Evolutionary conservation across 2,888 invertebrate species (phyloP), one percentile per base, ranked within the genome.

Genomic region (Acleris holmiana): DNA sequence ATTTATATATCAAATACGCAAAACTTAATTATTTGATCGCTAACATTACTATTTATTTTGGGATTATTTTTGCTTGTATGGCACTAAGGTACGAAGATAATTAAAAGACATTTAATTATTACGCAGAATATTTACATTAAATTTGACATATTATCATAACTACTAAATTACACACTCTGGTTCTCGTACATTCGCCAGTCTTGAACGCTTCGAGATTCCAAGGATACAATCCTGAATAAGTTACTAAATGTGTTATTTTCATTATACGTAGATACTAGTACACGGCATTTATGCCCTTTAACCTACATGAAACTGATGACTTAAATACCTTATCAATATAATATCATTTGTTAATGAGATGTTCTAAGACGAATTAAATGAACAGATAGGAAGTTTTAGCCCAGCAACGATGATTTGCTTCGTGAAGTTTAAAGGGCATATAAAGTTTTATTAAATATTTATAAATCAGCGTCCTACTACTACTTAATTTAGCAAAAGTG

Each of bases 71-170:
- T 58, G 47, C 17, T 55, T 63, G 25, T 67, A 67, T 67, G 67
- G 67, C 67, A 67, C 60, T 55, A 66, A 71, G 69, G 70, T 71
- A 71, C 65, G 68, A 58, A 41, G 57, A 62, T 67, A 64, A 67
- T 69, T 19, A 68, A 66, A 67, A 59, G 66, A 67, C 69, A 70
- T 69, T 73, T 54, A 54, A 54, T 63, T 63, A 55, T 44, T 65
- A 60, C 64, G 58, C 54, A 64, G 48, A 71, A 68, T 81, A 83
- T 80, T 77, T 83, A 83, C 80, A 82, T 73, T 76, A 78, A 80
- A 76, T 76, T 76, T 69, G 68, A 76, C 69, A 72, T 29, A 29
- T 8, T 29, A 29, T 67, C 73, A 59, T 76, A 68, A 65, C 68
- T 76, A 77, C 49, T 76, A 74, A 55, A 74, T 73, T 75, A 74